Base-by-base conservation (phyloP, 2,888 invertebrate genomes). In the Drosophila quinaria region DNA sequence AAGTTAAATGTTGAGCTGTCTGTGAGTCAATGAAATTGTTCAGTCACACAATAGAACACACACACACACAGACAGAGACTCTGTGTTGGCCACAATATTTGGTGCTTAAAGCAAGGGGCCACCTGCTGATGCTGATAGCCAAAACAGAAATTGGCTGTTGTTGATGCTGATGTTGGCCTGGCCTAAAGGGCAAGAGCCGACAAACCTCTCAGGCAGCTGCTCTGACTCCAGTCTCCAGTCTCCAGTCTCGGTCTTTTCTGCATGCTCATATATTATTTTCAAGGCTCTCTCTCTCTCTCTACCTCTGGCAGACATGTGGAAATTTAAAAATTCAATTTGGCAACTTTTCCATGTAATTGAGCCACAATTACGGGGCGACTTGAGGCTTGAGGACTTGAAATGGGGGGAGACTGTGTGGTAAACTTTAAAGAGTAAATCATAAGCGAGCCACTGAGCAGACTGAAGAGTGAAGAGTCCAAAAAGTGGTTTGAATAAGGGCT, bases 311-410 rank as follows among this genome's bases (percentile, higher is more conserved):
- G 78, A 77, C 77, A 77, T 77, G 79, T 65, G 66, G 33, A 76
- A 85, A 87, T 87, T 87, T 83, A 86, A 88, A 88, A 88, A 88
- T 88, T 86, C 87, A 88, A 86, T 88, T 88, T 83, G 81, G 87
- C 74, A 86, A 86, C 84, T 86, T 86, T 88, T 88, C 87, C 83
- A 83, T 81, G 84, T 86, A 86, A 86, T 86, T 88, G 85, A 86
- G 87, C 87, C 81, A 86, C 88, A 88, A 86, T 86, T 86, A 86
- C 72, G 74, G 78, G 56, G 49, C 42, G 68, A 49, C 70, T 66
- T 63, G 73, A 76, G 82, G 68, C 49, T 25, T 25, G 25, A 25
- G 49, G 49, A 51, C 10, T 15, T 17, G 55, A 31, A 10, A 44
- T 10, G 46, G 10, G 42, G 42, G 25, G 0, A 31, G 5, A 19